A percentile compares a stretch with the other conserved stretches of the same genome.
These are phyloP conservation scores for Sinocyclocheilus maitianheensis DNA, from an alignment of 2,113 vertebrate species.

Conservation along the genomic window DNA sequence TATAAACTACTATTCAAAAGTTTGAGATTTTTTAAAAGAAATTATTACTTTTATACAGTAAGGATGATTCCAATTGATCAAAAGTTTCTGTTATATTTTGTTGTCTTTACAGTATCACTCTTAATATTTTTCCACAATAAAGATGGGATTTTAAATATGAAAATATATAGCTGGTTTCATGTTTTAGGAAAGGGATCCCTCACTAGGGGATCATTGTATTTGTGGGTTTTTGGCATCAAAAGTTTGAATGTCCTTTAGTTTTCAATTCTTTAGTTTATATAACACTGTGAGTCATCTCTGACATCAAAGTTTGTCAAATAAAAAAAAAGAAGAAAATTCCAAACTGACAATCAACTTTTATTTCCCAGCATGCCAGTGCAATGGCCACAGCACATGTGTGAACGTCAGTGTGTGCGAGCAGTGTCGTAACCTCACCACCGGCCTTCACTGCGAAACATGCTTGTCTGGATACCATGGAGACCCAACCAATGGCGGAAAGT, in stretches of 20 bases:
- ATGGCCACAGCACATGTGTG: constrained; percentile 96
- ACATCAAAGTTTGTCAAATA: background rate
- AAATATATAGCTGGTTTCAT: background rate
- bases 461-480: constrained; percentile 96
- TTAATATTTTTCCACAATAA: background rate
- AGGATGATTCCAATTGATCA: background rate
- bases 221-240: background rate
- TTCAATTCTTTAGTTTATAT: background rate
- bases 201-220: background rate
- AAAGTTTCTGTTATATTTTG: too few species aligned
- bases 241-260: background rate
- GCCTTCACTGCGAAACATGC: constrained; percentile 92
- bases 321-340: background rate
- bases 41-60: background rate
- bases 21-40: background rate
- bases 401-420: constrained; percentile 92
- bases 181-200: background rate
- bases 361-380: constrained; percentile 91
- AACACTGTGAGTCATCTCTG: background rate
- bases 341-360: background rate
- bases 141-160: background rate
- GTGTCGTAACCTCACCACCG: constrained; percentile 94
- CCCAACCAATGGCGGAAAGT: constrained; percentile 95
- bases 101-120: background rate
- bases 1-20: background rate